A percentile compares a stretch with the other conserved stretches of the same genome.
These are phyloP conservation scores for Sciurus vulgaris DNA, from an alignment of 2,797 vertebrate species.

Conservation along the genomic window DNA sequence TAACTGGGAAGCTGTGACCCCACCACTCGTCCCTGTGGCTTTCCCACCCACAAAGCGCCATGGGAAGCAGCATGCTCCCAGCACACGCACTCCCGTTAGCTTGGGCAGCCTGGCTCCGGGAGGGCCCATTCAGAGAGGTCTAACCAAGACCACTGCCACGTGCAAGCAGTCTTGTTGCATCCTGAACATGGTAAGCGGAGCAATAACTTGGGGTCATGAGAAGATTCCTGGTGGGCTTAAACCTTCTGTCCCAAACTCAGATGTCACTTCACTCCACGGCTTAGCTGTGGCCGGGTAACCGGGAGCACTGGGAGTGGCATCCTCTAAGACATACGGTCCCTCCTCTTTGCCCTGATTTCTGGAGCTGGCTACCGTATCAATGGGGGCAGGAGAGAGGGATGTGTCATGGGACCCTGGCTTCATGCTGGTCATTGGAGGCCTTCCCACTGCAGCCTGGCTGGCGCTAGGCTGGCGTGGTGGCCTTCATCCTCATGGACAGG, in stretches of 20 bases:
- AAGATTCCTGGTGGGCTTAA: not conserved
- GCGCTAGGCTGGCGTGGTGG: accelerated
- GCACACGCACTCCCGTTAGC: not conserved
- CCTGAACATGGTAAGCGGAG: not conserved
- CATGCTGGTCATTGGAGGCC: not conserved
- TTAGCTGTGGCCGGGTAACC: not conserved
- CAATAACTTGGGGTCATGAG: not conserved
- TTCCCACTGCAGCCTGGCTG: not conserved
- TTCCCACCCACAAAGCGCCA: not conserved
- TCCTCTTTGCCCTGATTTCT: not conserved
- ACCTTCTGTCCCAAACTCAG: not conserved
- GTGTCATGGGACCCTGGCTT: not conserved
- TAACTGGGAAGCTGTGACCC: not conserved
- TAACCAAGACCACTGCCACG: not conserved
- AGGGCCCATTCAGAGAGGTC: not conserved
- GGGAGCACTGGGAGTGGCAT: not conserved
- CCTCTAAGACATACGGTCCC: not conserved
- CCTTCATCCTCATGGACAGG: accelerated
- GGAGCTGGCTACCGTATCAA: not conserved
- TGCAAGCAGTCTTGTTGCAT: not conserved
- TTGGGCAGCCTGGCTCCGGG: accelerated
- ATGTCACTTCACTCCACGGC: not conserved
- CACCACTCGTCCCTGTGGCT: not conserved
- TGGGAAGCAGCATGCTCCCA: not conserved
- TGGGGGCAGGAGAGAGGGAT: not conserved